Conservation (phyloP, 1,140 invertebrate species). For the Drosophila nikananu region DNA sequence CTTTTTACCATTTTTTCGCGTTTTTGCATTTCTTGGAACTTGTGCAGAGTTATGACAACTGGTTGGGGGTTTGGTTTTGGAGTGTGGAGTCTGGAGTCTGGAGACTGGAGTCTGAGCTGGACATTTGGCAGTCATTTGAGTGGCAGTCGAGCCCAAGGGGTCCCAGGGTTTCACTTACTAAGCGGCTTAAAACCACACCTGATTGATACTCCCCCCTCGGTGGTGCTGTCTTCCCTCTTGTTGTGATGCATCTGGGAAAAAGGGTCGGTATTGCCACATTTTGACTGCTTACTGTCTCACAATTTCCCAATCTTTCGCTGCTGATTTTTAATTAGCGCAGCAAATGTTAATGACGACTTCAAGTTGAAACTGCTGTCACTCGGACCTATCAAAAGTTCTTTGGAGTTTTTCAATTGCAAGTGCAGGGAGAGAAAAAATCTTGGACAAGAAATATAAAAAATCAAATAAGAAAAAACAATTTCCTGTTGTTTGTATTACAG, state of each 20-base stretch:
- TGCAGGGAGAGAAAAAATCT: not conserved
- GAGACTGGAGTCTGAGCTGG: conserved; percentile 7
- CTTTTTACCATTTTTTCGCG: conserved; percentile 49
- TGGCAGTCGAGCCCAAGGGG: conserved; percentile 55
- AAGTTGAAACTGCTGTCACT: conserved; percentile 34
- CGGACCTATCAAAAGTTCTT: conserved; percentile 28
- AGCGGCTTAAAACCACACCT: conserved; percentile 76
- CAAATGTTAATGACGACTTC: conserved; percentile 54
- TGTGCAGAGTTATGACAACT: conserved; percentile 72
- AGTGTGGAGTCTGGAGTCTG: not conserved
- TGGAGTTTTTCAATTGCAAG: conserved; percentile 26
- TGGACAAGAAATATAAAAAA: not conserved
- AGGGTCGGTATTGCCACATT: conserved; percentile 28
- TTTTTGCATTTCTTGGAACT: conserved; percentile 74
- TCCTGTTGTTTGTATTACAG: too few relatives aligned
- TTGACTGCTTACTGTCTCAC: conserved; percentile 11
- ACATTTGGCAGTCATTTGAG: conserved; percentile 48
- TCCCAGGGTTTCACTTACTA: conserved; percentile 77
- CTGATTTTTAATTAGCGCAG: conserved; percentile 64
- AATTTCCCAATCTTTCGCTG: conserved; percentile 19
- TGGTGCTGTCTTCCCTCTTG: not conserved
- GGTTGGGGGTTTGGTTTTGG: conserved; percentile 17
- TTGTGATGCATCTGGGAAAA: conserved; percentile 16
- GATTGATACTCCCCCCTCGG: conserved; percentile 46
- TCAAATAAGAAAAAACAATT: too few relatives aligned